Evolutionary conservation across 2,888 invertebrate genomes (phyloP), one percentile per base, ranked within the genome.

Genomic region (Apocheima hispidaria): DNA sequence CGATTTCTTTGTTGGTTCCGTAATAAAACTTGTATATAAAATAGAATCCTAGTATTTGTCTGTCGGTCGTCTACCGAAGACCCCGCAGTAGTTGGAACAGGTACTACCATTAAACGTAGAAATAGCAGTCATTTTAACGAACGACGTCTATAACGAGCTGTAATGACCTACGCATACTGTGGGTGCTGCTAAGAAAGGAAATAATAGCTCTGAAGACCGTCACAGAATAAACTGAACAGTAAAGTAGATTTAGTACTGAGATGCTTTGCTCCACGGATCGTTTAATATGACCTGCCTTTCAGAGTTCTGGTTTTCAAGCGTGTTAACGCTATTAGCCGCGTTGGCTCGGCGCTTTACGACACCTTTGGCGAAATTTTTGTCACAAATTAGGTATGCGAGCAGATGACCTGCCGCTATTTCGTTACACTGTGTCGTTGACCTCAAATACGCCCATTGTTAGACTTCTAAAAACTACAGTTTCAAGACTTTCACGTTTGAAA

Each of bases 221-320:
- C 12, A 40, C 40, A 40, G 40, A 40, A 10, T 40, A 40, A 40
- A 40, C 10, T 40, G 4, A 40, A 7, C 40, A 40, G 40, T 36
- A n/a, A 14, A 9, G 10, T 33, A 12, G 5, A 23, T 23, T 4
- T 23, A 2, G 9, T 4, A 2, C 7, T 16, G 14, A 36, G 16
- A 16, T 36, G 16, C 16, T 1, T 14, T 36, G 7, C 16, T 1
- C 36, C 12, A 6, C n/a, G 33, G 12, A 12, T 4, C 0, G 4
- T 4, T 33, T n/a, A 33, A 0, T 14, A 4, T 14, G 4, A 33
- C 2, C 33, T 33, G 12, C n/a, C 12, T 12, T 30, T n/a, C n/a
- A n/a, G n/a, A n/a, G n/a, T n/a, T n/a, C n/a, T n/a, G n/a, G n/a
- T n/a, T n/a, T n/a, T n/a, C n/a, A n/a, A n/a, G n/a, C n/a, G n/a